These are phyloP conservation scores for Nesospiza acunhae DNA, from an alignment of 2,113 vertebrate genomes.

Conservation along the genomic window DNA sequence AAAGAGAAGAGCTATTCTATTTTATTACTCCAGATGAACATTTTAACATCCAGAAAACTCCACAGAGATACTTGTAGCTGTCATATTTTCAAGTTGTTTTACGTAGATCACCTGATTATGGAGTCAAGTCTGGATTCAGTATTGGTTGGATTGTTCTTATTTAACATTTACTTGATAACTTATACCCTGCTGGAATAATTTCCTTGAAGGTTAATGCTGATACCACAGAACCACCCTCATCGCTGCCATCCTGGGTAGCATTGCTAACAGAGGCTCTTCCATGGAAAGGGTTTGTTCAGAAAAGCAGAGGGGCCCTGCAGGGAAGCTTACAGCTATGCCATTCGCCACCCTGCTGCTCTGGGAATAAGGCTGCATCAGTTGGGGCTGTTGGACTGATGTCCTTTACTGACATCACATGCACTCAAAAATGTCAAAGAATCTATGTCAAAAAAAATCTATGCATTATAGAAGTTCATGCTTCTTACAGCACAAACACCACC, in stretches of 20 bases:
- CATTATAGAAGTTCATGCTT: not conserved
- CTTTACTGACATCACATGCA: not conserved
- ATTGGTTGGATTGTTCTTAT: not conserved
- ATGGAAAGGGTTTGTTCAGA: not conserved
- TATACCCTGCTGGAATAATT: not conserved
- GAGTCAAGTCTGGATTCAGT: not conserved
- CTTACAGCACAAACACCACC: not conserved
- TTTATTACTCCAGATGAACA: not conserved
- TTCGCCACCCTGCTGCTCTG: not conserved
- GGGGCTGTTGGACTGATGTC: not conserved
- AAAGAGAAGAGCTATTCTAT: not conserved
- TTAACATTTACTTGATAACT: not conserved
- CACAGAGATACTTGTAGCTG: rapidly evolving
- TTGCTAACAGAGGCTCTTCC: not conserved
- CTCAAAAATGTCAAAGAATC: not conserved
- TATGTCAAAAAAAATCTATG: not conserved
- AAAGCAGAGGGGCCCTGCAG: not conserved
- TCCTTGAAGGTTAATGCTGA: not conserved
- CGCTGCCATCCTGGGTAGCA: not conserved
- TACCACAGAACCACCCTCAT: not conserved
- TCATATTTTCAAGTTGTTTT: not conserved
- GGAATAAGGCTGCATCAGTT: not conserved
- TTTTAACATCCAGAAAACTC: not conserved
- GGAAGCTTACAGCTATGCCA: not conserved
- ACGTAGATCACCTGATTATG: not conserved